Percentiles rank a stretch among this genome's conserved stretches.
Conservation (phyloP, 2,888 invertebrate species). For the Gerosis bhagava region DNA sequence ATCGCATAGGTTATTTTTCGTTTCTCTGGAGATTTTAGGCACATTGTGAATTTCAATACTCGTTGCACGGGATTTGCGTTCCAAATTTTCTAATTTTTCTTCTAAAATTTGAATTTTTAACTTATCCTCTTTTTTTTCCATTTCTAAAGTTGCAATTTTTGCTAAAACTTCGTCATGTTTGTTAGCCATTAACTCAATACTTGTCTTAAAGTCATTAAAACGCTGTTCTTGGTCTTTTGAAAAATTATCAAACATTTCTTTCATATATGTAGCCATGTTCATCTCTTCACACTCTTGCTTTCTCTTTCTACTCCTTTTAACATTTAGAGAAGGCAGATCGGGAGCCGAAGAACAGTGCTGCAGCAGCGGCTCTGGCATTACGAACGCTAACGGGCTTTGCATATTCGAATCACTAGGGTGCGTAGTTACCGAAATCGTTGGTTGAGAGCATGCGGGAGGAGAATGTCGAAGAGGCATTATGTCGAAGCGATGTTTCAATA, state of each 20-base stretch:
- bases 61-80: neutral
- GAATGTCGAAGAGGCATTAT: neutral
- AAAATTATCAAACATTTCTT: neutral
- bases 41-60: neutral
- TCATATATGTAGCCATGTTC: neutral
- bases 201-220: neutral
- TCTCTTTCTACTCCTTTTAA: neutral
- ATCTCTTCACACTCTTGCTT: neutral
- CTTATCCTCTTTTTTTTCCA: neutral
- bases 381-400: no score
- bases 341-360: neutral
- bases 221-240: neutral
- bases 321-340: neutral
- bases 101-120: neutral
- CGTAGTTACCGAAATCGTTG: neutral
- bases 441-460: neutral
- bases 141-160: neutral
- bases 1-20: neutral
- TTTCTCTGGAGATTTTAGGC: neutral
- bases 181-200: neutral
- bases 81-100: neutral
- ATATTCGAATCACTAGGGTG: no score
- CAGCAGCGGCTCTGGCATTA: neutral
- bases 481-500: no score
- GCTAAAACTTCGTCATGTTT: neutral